These are phyloP conservation scores for Podarcis raffonei DNA, from an alignment of 2,113 vertebrate species.

Conservation along the genomic window DNA sequence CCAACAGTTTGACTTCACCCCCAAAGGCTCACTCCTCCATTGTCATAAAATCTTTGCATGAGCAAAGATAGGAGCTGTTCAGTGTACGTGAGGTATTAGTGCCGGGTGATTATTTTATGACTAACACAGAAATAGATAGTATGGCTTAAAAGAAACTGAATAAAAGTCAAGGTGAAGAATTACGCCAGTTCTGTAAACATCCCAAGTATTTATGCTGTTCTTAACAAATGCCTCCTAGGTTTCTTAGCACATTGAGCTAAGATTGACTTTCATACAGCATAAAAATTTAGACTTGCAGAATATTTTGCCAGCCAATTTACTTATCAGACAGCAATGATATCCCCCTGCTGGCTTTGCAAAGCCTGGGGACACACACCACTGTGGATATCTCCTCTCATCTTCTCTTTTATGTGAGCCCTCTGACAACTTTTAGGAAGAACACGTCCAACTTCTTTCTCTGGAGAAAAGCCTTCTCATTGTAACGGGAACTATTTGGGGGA, in stretches of 20 bases:
- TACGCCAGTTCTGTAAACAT: neutral
- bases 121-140: neutral
- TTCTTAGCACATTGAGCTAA: constrained; percentile 15
- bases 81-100: neutral
- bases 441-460: rapidly evolving
- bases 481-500: neutral
- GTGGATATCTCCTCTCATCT: neutral
- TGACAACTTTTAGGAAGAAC: constrained; percentile 9
- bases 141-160: neutral
- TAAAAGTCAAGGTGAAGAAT: neutral
- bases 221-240: neutral
- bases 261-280: constrained; percentile 4
- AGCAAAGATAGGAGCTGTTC: neutral
- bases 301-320: neutral
- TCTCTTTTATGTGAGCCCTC: constrained; percentile 8
- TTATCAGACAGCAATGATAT: constrained; percentile 14
- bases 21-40: no score
- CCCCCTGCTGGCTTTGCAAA: neutral
- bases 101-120: neutral
- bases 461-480: rapidly evolving
- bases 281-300: constrained; percentile 30
- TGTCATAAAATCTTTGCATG: neutral
- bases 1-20: no score
- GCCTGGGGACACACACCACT: neutral
- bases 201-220: neutral